Conservation (phyloP, 2,113 vertebrate genomes). For the Peromyscus leucopus region DNA sequence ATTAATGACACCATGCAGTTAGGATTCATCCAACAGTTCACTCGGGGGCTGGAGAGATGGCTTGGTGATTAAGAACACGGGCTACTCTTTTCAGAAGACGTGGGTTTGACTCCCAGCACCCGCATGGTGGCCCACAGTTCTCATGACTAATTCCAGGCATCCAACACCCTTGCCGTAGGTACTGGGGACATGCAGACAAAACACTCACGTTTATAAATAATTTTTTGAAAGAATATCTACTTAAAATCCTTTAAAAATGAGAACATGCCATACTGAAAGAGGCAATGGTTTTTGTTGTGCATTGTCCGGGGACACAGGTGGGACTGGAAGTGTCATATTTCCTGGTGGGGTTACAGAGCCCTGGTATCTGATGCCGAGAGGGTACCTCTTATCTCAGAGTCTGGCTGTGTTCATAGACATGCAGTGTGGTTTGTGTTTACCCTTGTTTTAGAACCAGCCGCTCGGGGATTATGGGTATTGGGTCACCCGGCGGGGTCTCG, state of each 20-base stretch:
- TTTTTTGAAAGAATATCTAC: neutral
- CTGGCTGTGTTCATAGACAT: neutral
- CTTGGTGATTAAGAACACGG: neutral
- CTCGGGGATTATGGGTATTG: neutral
- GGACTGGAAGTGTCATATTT: neutral
- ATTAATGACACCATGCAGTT: neutral
- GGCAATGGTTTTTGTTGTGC: too few relatives aligned
- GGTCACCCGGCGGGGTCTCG: neutral
- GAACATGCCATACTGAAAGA: accelerated
- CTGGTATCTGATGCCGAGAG: neutral
- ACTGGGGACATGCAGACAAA: neutral
- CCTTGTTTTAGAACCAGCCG: constrained; percentile 2
- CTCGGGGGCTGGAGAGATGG: neutral
- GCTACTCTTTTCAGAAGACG: neutral
- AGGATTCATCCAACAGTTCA: neutral
- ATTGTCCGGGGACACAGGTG: neutral
- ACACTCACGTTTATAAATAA: neutral
- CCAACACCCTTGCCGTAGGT: neutral
- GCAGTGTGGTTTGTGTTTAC: neutral
- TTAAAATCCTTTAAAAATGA: neutral
- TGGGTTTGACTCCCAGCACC: neutral
- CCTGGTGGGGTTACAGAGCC: neutral
- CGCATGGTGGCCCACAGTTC: too few relatives aligned
- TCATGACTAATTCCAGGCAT: neutral
- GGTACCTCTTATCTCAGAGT: neutral